These are phyloP conservation scores for Anoura caudifer DNA, from an alignment of 2,113 vertebrate species.

Conservation along the genomic window DNA sequence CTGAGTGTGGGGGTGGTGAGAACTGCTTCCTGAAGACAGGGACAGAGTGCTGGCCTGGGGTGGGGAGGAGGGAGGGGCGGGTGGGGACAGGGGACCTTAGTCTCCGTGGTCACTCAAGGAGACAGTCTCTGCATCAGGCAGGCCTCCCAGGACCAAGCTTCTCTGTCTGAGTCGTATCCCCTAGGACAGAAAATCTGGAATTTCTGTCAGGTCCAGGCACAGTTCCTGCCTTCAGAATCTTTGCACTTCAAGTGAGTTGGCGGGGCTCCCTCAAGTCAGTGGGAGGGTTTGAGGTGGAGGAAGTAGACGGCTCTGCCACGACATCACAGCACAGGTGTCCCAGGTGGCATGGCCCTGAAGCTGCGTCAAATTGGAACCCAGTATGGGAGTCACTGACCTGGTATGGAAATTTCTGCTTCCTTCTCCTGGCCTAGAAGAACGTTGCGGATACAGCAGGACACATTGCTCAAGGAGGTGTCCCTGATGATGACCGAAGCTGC, in stretches of 20 bases:
- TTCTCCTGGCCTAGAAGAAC: constrained; percentile 63
- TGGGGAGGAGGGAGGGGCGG: too few relatives aligned
- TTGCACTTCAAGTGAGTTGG: neutral
- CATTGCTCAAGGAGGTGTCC: constrained; percentile 10
- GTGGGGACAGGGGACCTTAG: neutral
- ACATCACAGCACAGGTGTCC: neutral
- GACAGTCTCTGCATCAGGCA: neutral
- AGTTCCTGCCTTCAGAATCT: neutral
- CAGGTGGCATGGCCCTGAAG: neutral
- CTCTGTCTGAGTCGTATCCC: neutral
- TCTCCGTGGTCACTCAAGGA: neutral
- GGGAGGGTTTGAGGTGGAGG: neutral
- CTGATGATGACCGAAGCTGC: constrained; percentile 41
- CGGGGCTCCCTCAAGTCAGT: neutral
- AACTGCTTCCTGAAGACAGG: neutral
- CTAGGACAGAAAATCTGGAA: neutral
- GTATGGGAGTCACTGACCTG: constrained; percentile 56
- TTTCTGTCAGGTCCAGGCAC: neutral
- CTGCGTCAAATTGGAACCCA: neutral
- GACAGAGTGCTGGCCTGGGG: neutral
- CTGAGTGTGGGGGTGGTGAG: fast-evolving
- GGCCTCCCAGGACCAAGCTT: neutral
- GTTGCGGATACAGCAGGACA: constrained; percentile 69
- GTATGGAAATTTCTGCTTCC: constrained; percentile 35
- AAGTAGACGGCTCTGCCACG: neutral